Evolutionary conservation across 2,797 vertebrate species (phyloP), one percentile per base, ranked within the genome.

Genomic region (Orientallactaga sibirica): DNA sequence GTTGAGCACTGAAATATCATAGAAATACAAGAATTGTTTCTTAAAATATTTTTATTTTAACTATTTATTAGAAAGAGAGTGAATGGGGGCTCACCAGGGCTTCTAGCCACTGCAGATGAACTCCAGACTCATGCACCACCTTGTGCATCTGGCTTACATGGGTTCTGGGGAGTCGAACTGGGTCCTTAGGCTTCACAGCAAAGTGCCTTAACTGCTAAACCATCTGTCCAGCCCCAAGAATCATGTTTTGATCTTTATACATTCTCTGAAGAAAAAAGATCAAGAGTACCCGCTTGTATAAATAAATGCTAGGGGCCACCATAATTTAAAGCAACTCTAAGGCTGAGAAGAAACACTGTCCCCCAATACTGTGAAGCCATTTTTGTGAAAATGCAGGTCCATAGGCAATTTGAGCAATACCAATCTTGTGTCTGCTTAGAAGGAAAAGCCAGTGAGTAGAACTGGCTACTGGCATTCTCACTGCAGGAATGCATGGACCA

Each of bases 291-390:
- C 92, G n/a, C 41, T 20, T 48, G n/a, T 88, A 78, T 41, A 76
- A 96, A 84, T 58, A 88, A 83, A 33, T 52, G 24, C 37, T 84
- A 20, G 70, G 22, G 29, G 15, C 70, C 73, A 80, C 24, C 27
- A 68, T 81, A 64, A 79, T 68, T 86, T 77, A 68, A 25, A 90
- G 22, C 48, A 96, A 85, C 6, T 92, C 41, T 48, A 83, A 81
- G 15, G 15, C 24, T 33, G 18, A 93, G 58, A 90, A 88, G 16
- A 41, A 90, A 90, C 9, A 24, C 61, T 78, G 55, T 20, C 4
- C 20, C 3, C 27, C 71, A 67, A 29, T 16, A 24, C 85, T 33
- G 27, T 48, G 10, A 85, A 85, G 68, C 52, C 61, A 66, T 6
- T 67, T 41, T 74, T 75, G 24, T n/a, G 73, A 95, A 93, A 80